Evolutionary conservation across 2,797 vertebrate species (phyloP).

Genomic region (Enteromius fasciolatus): DNA sequence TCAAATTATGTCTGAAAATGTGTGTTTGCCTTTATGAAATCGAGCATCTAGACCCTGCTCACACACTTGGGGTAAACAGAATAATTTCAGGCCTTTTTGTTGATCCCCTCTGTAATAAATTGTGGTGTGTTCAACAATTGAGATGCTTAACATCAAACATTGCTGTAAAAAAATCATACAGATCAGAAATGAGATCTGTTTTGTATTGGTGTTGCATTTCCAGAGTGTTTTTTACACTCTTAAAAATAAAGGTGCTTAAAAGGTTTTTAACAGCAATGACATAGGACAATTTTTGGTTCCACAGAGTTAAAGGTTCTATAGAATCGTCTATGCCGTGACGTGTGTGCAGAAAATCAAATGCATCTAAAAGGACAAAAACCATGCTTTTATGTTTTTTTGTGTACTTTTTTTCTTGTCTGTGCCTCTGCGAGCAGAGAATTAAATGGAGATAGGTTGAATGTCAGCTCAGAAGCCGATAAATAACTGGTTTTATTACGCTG

Average conservation of each 20-base stretch:
- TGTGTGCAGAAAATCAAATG: neutral
- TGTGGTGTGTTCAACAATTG: neutral
- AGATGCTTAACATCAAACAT: no score
- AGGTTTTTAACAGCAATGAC: neutral
- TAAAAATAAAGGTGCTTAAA: neutral
- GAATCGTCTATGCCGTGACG: neutral
- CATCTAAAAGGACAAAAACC: constrained; percentile 56
- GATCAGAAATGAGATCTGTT: neutral
- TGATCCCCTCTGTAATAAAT: neutral
- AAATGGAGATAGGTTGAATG: constrained; percentile 76
- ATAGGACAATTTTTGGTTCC: neutral
- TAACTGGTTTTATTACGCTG: constrained; percentile 81
- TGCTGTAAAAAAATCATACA: neutral
- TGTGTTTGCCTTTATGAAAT: neutral
- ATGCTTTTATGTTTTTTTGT: constrained; percentile 63
- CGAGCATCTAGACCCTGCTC: neutral
- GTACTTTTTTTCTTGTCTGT: constrained; percentile 71
- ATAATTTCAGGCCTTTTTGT: neutral
- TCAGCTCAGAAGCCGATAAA: constrained; percentile 78
- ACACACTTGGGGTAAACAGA: neutral
- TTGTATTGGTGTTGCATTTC: no score
- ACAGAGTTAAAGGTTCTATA: neutral
- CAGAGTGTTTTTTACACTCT: neutral
- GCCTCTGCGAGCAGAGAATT: constrained; percentile 74
- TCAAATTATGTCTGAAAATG: neutral